Percentiles rank a stretch among this genome's conserved stretches.
phyloP scores from a whole-genome alignment of 2,113 vertebrate species.

The Labeo rohita region DNA sequence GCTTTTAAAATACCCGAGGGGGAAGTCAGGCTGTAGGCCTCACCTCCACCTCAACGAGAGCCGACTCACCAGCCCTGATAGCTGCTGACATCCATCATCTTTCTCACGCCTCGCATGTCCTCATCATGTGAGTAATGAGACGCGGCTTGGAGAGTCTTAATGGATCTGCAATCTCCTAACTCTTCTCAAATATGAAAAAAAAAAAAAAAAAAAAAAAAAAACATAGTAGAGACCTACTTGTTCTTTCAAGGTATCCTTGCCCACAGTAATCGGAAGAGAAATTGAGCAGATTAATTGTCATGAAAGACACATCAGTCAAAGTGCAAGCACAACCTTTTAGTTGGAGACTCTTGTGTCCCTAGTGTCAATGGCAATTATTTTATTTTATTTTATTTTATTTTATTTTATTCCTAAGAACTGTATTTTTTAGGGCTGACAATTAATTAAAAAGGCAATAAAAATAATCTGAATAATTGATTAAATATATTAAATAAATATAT shows the following conservation, averaged over 20 bases:
- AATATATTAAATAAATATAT: too few relatives aligned
- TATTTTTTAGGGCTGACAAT: too few relatives aligned
- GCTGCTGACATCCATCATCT: constrained; percentile 59
- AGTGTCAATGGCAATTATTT: background rate
- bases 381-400: background rate
- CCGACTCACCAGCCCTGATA: constrained; percentile 39
- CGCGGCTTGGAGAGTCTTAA: constrained; percentile 57
- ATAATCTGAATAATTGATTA: too few relatives aligned
- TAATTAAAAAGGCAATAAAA: too few relatives aligned
- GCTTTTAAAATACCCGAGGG: constrained; percentile 49
- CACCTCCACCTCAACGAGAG: constrained; percentile 46
- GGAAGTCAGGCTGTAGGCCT: constrained; percentile 48
- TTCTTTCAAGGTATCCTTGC: constrained; percentile 56
- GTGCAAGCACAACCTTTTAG: constrained; percentile 18
- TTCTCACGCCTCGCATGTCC: constrained; percentile 38
- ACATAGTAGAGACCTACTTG: constrained; percentile 30
- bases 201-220: too few relatives aligned
- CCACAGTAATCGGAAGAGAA: constrained; percentile 51
- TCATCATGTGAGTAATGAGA: constrained; percentile 61
- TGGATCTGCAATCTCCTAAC: constrained; percentile 56
- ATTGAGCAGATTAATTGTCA: constrained; percentile 52
- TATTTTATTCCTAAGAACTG: too few relatives aligned
- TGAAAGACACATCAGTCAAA: constrained; percentile 51
- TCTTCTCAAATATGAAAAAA: constrained; percentile 42
- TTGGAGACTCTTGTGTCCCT: background rate